phyloP scores from a whole-genome alignment of 2,888 invertebrate genomes.

The Noctua pronuba region DNA sequence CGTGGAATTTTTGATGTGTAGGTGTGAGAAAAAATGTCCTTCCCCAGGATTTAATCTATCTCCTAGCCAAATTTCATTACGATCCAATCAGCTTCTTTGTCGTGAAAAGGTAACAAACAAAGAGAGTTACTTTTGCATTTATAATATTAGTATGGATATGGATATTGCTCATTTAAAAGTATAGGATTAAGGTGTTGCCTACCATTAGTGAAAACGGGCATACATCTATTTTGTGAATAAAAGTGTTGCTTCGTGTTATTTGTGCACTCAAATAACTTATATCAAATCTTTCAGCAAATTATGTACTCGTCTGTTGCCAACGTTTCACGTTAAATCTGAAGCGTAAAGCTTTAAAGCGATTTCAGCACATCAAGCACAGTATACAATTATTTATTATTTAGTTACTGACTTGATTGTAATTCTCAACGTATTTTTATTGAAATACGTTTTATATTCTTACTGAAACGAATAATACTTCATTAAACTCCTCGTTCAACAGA shows the following conservation, averaged over 20 bases:
- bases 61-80: too few relatives aligned
- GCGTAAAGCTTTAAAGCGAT: conserved; percentile 5
- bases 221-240: background rate
- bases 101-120: too few relatives aligned
- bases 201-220: too few relatives aligned
- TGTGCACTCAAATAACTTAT: background rate
- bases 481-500: background rate
- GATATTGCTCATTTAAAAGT: too few relatives aligned
- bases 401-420: background rate
- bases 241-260: background rate
- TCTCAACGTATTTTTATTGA: background rate
- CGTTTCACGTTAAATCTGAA: conserved; percentile 13
- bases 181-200: too few relatives aligned
- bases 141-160: too few relatives aligned
- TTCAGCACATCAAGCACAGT: background rate
- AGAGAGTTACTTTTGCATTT: too few relatives aligned
- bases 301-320: background rate
- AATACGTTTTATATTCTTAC: background rate
- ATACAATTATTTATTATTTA: conserved; percentile 16
- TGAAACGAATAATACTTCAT: background rate
- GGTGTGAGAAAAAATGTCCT: too few relatives aligned
- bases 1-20: too few relatives aligned
- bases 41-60: too few relatives aligned
- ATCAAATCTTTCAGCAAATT: background rate
- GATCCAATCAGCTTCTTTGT: too few relatives aligned